Base-by-base conservation (phyloP, 2,888 invertebrate species). In the Drosophila formosana region DNA sequence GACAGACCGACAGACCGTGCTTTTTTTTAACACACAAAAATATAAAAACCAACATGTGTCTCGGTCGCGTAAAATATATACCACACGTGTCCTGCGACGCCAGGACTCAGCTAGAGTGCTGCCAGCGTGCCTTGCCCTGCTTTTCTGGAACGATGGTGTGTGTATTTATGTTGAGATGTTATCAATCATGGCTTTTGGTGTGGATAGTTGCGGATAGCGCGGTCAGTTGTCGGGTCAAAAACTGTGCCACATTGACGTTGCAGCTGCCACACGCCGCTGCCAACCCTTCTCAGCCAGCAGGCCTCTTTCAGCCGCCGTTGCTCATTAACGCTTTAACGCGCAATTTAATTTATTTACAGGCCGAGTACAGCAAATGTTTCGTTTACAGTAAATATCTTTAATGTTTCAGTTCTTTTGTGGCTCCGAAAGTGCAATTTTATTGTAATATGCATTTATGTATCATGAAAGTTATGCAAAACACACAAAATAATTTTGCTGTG, bases 111-210 rank as follows among this genome's bases (percentile, higher is more conserved):
- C 55, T 45, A 45, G 45, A 32, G 43, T 55, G 34, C 43, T 9
- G 43, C 55, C n/a, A 25, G 53, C 53, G 53, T 37, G 46, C 37
- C 37, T 5, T 37, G n/a, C 5, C 4, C n/a, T 37, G 37, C 34
- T 34, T 34, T 34, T 11, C 37, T 37, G 6, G 28, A 4, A 18
- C 28, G 34, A 9, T 43, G 52, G 53, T 62, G 45, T 66, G 60
- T 32, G 52, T 55, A 66, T 63, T 80, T 70, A 67, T 67, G 82
- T 72, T 75, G 74, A 80, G 82, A 89, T 88, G 82, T 89, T 85
- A 85, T 85, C 85, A 89, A 85, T 85, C 89, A 85, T 80, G 85
- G 88, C 69, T 87, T 84, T 78, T 74, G 88, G 80, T 82, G 80
- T 84, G 88, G 75, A 88, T 85, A 87, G 85, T 70, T 89, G 88